Conservation (phyloP, 2,113 vertebrate species). For the Cavia porcellus region DNA sequence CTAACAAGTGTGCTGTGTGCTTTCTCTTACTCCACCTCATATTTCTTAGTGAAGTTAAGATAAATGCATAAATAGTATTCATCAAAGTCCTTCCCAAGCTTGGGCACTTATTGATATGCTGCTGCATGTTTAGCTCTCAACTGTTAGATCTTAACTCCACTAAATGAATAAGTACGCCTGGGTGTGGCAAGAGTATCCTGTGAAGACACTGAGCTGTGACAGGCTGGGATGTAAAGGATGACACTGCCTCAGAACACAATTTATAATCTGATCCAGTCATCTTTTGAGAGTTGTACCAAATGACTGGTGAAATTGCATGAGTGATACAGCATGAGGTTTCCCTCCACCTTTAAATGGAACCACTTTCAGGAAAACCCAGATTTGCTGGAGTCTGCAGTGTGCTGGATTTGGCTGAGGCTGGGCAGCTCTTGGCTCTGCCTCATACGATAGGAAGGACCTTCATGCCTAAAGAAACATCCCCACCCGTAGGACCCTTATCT, state of each 20-base stretch:
- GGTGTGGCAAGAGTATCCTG: not conserved
- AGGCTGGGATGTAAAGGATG: not conserved
- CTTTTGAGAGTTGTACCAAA: constrained; percentile 15
- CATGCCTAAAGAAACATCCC: not conserved
- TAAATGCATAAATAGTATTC: not conserved
- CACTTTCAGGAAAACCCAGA: not conserved
- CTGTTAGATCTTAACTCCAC: not conserved
- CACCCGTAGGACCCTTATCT: not conserved
- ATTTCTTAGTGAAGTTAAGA: not conserved
- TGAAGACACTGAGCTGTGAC: not conserved
- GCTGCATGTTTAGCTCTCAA: not conserved
- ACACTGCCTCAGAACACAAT: not conserved
- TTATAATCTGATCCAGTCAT: not conserved
- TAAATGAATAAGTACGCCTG: not conserved
- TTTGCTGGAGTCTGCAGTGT: not conserved
- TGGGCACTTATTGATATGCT: not conserved
- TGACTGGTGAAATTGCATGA: not conserved
- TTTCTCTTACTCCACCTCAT: not conserved
- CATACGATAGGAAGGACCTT: not conserved
- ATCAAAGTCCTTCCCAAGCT: not conserved
- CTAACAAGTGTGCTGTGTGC: not conserved
- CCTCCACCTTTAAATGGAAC: not conserved
- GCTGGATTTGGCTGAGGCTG: not conserved
- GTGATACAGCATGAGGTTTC: not conserved
- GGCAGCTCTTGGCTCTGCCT: not conserved